Percentiles rank a stretch among this genome's conserved stretches.
Conservation (phyloP, 2,113 vertebrate species). For the Laticauda colubrina region DNA sequence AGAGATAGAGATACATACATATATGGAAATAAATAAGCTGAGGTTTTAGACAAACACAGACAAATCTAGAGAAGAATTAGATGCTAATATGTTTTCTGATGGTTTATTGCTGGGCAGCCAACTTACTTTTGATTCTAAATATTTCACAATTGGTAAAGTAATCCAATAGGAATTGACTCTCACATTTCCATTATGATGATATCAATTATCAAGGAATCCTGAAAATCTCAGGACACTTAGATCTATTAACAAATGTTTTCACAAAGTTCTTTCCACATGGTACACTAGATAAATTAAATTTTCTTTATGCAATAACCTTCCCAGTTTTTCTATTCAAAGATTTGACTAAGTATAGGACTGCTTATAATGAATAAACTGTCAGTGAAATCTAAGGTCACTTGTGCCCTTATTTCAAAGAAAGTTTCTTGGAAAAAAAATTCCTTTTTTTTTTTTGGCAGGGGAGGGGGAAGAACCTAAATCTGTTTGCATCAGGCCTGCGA, state of each 20-base stretch:
- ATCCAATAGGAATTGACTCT: not conserved
- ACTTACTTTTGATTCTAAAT: not conserved
- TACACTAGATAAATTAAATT: not conserved
- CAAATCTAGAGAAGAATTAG: not conserved
- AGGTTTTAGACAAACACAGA: not conserved
- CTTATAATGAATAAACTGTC: not conserved
- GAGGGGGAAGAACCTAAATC: not conserved
- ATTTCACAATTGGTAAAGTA: not conserved
- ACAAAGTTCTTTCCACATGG: not conserved
- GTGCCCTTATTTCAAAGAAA: not conserved
- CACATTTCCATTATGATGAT: not conserved
- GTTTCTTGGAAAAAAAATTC: not conserved
- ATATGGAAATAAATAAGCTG: not conserved
- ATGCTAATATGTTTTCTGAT: not conserved
- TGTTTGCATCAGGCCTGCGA: not conserved
- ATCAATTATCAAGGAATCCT: not conserved
- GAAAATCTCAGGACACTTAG: not conserved
- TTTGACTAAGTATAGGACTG: not conserved
- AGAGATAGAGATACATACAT: too few species aligned
- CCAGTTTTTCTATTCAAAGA: not conserved
- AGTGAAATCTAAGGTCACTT: not conserved
- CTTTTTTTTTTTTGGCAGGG: not conserved
- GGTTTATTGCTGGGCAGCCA: not conserved
- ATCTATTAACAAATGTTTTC: not conserved
- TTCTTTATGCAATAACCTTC: not conserved